Conservation (phyloP, 2,797 vertebrate species). For the Parambassis ranga region DNA sequence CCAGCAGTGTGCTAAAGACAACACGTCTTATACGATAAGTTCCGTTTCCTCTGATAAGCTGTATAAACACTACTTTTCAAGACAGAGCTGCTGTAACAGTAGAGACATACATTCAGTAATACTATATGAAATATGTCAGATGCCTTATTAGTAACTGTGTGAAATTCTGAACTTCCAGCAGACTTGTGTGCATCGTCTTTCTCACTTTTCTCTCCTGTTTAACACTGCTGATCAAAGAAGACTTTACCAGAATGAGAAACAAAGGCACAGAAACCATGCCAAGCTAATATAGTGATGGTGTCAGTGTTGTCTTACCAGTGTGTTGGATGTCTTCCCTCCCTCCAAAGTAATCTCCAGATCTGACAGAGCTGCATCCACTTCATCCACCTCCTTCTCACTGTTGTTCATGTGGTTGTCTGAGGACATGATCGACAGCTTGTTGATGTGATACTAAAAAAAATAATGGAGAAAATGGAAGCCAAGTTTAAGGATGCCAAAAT, state of each 20-base stretch:
- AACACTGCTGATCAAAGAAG: slow-evolving; percentile 21
- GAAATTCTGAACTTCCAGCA: slow-evolving; percentile 8
- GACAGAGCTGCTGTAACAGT: slow-evolving; percentile 14
- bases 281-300: not conserved
- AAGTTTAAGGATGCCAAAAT: too few species aligned
- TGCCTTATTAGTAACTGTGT: slow-evolving; percentile 58
- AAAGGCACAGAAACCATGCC: not conserved
- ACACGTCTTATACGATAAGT: slow-evolving; percentile 21
- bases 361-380: slow-evolving; percentile 96
- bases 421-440: slow-evolving; percentile 98
- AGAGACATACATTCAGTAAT: not conserved
- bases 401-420: slow-evolving; percentile 99
- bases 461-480: slow-evolving; percentile 1
- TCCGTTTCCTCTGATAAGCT: slow-evolving; percentile 56
- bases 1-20: slow-evolving; percentile 13
- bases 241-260: slow-evolving; percentile 7
- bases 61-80: slow-evolving; percentile 32
- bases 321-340: slow-evolving; percentile 95
- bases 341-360: slow-evolving; percentile 98
- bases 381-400: slow-evolving; percentile 98
- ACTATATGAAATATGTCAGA: not conserved
- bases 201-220: not conserved
- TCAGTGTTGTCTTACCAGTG: slow-evolving; percentile 81
- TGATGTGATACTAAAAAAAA: slow-evolving; percentile 94
- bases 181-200: not conserved